Conservation (phyloP, 2,888 invertebrate genomes). For the Phalangium opilio region DNA sequence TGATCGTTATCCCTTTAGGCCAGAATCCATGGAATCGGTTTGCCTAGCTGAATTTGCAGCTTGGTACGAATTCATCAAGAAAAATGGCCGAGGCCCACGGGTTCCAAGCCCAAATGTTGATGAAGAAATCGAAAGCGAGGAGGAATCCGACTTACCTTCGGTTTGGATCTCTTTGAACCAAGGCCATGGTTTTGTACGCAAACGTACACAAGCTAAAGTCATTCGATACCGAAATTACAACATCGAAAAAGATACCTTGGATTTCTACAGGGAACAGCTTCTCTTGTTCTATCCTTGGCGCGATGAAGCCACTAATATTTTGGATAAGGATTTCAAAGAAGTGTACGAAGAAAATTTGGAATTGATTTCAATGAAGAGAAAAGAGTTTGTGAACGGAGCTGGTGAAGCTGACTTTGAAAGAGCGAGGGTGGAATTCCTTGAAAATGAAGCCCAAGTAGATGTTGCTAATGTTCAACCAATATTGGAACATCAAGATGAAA, state of each 20-base stretch:
- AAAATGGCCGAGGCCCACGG: too few relatives aligned
- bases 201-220: constrained; percentile 7
- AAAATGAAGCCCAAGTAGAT: too few relatives aligned
- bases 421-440: too few relatives aligned
- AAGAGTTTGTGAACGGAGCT: too few relatives aligned
- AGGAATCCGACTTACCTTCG: not conserved
- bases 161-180: constrained; percentile 11
- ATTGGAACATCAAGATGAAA: too few relatives aligned
- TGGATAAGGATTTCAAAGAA: too few relatives aligned
- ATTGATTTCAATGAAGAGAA: too few relatives aligned
- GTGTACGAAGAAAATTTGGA: too few relatives aligned
- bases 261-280: constrained; percentile 23
- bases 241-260: constrained; percentile 17
- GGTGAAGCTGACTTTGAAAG: too few relatives aligned
- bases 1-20: constrained; percentile 24
- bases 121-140: not conserved
- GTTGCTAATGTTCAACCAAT: too few relatives aligned
- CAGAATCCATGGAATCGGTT: constrained; percentile 21
- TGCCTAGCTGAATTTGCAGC: constrained; percentile 18
- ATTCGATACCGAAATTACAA: constrained; percentile 16
- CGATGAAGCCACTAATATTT: constrained; percentile 17
- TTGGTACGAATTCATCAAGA: too few relatives aligned
- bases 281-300: constrained; percentile 26
- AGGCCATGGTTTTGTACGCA: constrained; percentile 20
- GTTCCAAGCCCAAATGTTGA: too few relatives aligned